Base-by-base conservation (phyloP, 1,140 invertebrate species). In the Arctopsyche grandis region DNA sequence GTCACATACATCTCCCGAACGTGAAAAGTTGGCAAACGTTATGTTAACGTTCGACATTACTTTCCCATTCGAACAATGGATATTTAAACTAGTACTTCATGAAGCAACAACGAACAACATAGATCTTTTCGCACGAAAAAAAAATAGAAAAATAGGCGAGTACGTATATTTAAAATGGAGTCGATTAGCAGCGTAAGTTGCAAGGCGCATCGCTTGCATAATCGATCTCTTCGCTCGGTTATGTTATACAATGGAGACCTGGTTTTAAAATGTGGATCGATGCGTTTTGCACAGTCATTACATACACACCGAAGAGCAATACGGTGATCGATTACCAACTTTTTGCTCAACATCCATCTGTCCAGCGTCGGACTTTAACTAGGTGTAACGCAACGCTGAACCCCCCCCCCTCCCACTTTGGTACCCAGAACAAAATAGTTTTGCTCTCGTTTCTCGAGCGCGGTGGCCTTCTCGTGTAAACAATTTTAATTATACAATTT, bases 31-130 rank as follows among this genome's bases (percentile, higher is more conserved):
- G 48, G 48, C 48, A 52, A 52, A 52, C 48, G 16, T 16, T 52
- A 52, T 52, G 48, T 38, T 38, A 38, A 38, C 29, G 16, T 52
- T 52, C 48, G 48, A 52, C 48, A 16, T 52, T 52, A 52, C 48
- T 52, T 52, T 52, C 48, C 48, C 48, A 52, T 52, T 52, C 48
- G 48, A 52, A 52, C 48, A 52, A 52, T 52, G 48, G 10, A 52
- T 52, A 52, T 52, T 52, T 52, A 52, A 52, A 52, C 10, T 38
- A 38, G 29, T 38, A 16, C 10, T 12, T 14, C 3, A 12, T 52
- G 48, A 52, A 16, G 48, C 48, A 52, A 52, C 48, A 52, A 16
- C 16, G 3, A 52, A 52, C 48, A 52, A 16, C 16, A 12, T 12
- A 52, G 16, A 52, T 16, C 16, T 52, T 52, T 52, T 52, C 48